Evolutionary conservation across 2,888 invertebrate genomes (phyloP), one percentile per base, ranked within the genome.

Genomic region (Erebia epiphron): DNA sequence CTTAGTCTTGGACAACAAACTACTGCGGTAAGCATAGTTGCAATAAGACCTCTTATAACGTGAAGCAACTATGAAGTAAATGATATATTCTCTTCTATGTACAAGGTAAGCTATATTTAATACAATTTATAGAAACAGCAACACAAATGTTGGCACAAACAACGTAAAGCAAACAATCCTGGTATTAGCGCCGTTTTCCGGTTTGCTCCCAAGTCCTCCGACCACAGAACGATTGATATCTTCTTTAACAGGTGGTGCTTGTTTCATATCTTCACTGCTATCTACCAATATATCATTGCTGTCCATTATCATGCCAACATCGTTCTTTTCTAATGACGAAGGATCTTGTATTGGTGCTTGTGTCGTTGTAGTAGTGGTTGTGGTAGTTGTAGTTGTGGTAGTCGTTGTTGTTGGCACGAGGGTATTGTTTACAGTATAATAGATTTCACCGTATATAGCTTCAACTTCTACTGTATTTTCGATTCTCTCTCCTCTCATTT

Each of bases 331-430:
- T 14, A 94, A 91, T 70, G 87, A 86, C 57, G 95, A 94, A 49
- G 95, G 94, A 63, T 94, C 93, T 26, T 92, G 91, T 62, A 93
- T 93, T 64, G 94, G 94, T 7, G 94, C 93, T 13, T 92, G 85
- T 68, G 89, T 88, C 50, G 94, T 92, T 9, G 94, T 94, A 2
- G 94, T 95, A 9, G 94, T 94, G 14, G 95, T 95, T 2, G 95
- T 95, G 5, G 94, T 95, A 7, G 95, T 95, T 0, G 95, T 95
- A 0, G 95, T 95, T 1, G 94, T 90, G 0, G 88, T 94, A 0
- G 96, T 95, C 0, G 95, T 95, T 0, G 96, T 97, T 13, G 97
- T 97, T 1, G 98, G 97, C 21, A 97, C 96, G 56, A 96, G 86
- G 16, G 95, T 96, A 77, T 96, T 95, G 85, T 98, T 98, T 67